Evolutionary conservation across 2,113 vertebrate genomes (phyloP).

Genomic region (Scomber japonicus): DNA sequence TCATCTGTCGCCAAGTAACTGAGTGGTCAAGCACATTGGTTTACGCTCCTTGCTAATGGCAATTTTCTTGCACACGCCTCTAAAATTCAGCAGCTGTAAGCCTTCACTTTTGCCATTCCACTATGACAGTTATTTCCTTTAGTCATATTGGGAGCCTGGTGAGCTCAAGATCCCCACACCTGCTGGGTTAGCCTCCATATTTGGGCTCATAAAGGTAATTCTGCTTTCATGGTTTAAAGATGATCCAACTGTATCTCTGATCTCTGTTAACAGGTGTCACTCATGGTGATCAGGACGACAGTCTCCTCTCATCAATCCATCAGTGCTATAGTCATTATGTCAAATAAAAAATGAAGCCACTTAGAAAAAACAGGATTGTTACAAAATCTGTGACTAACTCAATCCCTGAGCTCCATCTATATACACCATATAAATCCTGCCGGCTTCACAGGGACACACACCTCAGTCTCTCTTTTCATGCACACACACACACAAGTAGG

Average conservation of each 20-base stretch:
- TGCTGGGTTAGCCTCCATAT: not conserved
- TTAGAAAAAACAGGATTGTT: not conserved
- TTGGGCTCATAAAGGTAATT: not conserved
- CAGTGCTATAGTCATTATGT: not conserved
- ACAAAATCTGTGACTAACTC: not conserved
- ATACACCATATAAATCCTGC: not conserved
- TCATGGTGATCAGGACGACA: not conserved
- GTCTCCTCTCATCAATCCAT: not conserved
- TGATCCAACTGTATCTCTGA: not conserved
- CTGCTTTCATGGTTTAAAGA: not conserved
- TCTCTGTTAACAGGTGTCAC: not conserved
- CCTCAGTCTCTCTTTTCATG: conserved; percentile 20
- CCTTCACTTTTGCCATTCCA: conserved; percentile 1
- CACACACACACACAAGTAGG: conserved; percentile 22
- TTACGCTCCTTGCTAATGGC: conserved; percentile 26
- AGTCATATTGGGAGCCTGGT: not conserved
- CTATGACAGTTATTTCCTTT: not conserved
- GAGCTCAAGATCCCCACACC: conserved; percentile 12
- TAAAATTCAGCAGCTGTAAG: not conserved
- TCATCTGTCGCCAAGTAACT: conserved; percentile 39
- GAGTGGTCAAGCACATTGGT: conserved; percentile 42
- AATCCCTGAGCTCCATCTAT: conserved; percentile 3
- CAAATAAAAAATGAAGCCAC: not conserved
- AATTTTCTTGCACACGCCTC: not conserved
- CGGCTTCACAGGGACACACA: conserved; percentile 10